Evolutionary conservation across 2,888 invertebrate genomes (phyloP).

Genomic region (Mystacides longicornis): DNA sequence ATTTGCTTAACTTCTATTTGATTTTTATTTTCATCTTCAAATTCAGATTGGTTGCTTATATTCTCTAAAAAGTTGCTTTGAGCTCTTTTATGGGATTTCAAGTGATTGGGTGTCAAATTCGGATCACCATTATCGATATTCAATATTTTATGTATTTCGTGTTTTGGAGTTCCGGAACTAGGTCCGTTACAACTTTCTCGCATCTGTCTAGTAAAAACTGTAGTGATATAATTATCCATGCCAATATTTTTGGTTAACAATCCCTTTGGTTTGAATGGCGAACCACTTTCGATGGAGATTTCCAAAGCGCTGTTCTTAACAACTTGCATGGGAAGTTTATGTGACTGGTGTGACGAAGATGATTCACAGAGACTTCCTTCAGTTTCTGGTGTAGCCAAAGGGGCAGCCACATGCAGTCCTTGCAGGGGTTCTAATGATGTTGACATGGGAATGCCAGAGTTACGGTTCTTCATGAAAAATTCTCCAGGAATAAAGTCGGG

Average conservation of each 20-base stretch:
- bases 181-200: slow-evolving; percentile 27
- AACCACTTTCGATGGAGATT: slow-evolving; percentile 37
- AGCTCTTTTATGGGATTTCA: slow-evolving; percentile 45
- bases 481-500: slow-evolving; percentile 47
- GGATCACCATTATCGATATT: slow-evolving; percentile 34
- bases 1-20: slow-evolving; percentile 48
- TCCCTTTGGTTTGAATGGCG: slow-evolving; percentile 48
- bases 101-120: slow-evolving; percentile 38
- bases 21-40: slow-evolving; percentile 46
- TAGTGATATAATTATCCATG: slow-evolving; percentile 66
- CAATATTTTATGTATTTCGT: slow-evolving; percentile 26
- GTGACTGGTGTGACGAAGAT: slow-evolving; percentile 46
- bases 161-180: slow-evolving; percentile 19
- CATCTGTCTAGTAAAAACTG: slow-evolving; percentile 50
- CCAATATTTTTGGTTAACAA: slow-evolving; percentile 60
- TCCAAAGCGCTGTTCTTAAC: slow-evolving; percentile 41
- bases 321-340: slow-evolving; percentile 37
- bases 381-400: slow-evolving; percentile 55
- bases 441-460: slow-evolving; percentile 33
- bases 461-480: slow-evolving; percentile 40
- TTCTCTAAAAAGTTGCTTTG: slow-evolving; percentile 44
- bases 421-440: slow-evolving; percentile 40
- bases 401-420: slow-evolving; percentile 34
- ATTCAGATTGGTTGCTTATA: slow-evolving; percentile 44
- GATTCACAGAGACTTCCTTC: slow-evolving; percentile 54